Evolutionary conservation across 2,113 vertebrate genomes (phyloP).

Genomic region (Leiothrix lutea): DNA sequence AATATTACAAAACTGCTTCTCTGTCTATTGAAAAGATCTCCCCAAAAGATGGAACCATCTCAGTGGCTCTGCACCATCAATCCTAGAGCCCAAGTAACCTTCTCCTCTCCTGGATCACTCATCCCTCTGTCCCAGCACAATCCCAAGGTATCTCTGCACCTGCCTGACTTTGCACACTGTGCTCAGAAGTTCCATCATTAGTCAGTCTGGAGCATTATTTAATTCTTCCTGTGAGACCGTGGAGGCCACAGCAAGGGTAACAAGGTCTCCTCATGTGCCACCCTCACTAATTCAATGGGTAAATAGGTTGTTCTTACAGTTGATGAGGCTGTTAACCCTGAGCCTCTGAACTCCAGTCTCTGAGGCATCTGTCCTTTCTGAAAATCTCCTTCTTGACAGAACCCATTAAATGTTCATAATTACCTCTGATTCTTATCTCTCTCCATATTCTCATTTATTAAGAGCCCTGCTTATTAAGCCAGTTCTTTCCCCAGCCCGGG

Average conservation of each 20-base stretch:
- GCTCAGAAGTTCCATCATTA: neutral
- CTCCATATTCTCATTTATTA: neutral
- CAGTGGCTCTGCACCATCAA: neutral
- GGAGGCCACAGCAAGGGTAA: neutral
- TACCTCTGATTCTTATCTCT: neutral
- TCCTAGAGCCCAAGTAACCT: rapidly evolving
- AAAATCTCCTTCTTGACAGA: neutral
- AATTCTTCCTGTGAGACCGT: neutral
- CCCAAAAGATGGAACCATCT: neutral
- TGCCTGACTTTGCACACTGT: neutral
- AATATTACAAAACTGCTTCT: neutral
- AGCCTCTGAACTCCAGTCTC: neutral
- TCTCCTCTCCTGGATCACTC: neutral
- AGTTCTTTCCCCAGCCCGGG: neutral
- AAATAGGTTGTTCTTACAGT: neutral
- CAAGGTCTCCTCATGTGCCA: neutral
- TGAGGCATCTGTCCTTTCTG: neutral
- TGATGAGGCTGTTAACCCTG: neutral
- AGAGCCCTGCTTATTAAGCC: neutral
- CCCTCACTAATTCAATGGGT: neutral
- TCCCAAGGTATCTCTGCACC: neutral
- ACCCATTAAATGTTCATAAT: neutral
- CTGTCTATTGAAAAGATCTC: neutral
- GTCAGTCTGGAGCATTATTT: neutral
- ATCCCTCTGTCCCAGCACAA: too few relatives aligned